phyloP scores from a whole-genome alignment of 1,140 invertebrate genomes.

The Leptonema lineaticorne region DNA sequence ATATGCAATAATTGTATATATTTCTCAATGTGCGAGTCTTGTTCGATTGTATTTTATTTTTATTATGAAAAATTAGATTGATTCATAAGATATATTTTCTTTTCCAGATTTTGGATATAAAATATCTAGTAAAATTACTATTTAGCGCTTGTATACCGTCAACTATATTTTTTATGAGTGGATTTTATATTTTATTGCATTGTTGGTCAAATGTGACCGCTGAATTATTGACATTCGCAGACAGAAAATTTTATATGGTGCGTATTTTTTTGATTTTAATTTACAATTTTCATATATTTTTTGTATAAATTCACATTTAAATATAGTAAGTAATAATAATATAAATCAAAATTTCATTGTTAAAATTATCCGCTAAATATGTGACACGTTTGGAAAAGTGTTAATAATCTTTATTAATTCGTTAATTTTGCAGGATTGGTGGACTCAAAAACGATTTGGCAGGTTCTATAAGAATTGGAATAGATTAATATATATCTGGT shows the following conservation, averaged over 20 bases:
- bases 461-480: slow-evolving; percentile 93
- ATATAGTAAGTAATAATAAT: too few species aligned
- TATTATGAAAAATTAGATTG: too few species aligned
- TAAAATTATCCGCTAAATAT: too few species aligned
- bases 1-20: too few species aligned
- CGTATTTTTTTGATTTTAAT: neutral
- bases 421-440: slow-evolving; percentile 78
- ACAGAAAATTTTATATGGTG: slow-evolving; percentile 81
- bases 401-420: neutral
- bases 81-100: slow-evolving; percentile 19
- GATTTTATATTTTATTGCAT: slow-evolving; percentile 85
- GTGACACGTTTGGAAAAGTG: too few species aligned
- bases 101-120: slow-evolving; percentile 52
- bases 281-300: neutral
- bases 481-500: slow-evolving; percentile 90
- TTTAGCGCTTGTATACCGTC: slow-evolving; percentile 75
- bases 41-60: too few species aligned
- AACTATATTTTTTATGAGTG: slow-evolving; percentile 70
- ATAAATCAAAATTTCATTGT: too few species aligned
- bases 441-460: slow-evolving; percentile 81
- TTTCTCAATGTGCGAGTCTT: too few species aligned
- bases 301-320: too few species aligned
- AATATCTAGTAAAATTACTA: slow-evolving; percentile 62
- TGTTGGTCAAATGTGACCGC: slow-evolving; percentile 87
- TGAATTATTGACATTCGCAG: slow-evolving; percentile 83